A percentile compares a stretch with the other conserved stretches of the same genome.
phyloP scores from a whole-genome alignment of 2,888 invertebrate genomes.

The Drosophila monieri region DNA sequence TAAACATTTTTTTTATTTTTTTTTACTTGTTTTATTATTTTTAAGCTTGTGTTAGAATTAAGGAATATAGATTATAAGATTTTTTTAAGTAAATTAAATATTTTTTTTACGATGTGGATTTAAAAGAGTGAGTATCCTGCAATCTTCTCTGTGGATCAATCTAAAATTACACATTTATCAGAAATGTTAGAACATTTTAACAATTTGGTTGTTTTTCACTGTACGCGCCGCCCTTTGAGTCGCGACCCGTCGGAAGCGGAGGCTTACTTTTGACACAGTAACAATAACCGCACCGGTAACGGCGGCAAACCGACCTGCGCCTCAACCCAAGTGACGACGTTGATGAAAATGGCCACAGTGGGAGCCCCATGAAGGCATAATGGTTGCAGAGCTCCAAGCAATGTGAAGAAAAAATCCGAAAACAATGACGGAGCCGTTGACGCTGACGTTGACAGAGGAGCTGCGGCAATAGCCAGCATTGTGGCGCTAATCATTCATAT shows the following conservation, averaged over 20 bases:
- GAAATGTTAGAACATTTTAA: not conserved
- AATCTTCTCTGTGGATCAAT: no score
- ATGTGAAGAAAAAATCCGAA: conserved; percentile 2
- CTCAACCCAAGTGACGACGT: conserved; percentile 52
- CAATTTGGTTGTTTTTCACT: conserved; percentile 23
- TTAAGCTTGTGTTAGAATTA: no score
- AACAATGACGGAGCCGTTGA: conserved; percentile 8
- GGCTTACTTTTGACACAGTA: conserved; percentile 33
- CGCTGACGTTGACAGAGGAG: conserved; percentile 10
- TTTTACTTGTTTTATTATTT: no score
- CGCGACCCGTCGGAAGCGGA: conserved; percentile 53
- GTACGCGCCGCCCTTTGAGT: conserved; percentile 2
- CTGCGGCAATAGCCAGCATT: conserved; percentile 9
- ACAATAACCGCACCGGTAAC: conserved; percentile 32
- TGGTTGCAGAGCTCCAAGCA: conserved; percentile 2
- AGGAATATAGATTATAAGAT: no score
- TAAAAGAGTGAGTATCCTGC: no score
- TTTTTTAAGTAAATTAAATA: no score
- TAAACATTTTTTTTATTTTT: no score
- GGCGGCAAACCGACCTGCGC: conserved; percentile 5
- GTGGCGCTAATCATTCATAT: conserved; percentile 45
- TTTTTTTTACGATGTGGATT: no score
- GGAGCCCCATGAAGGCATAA: conserved; percentile 23
- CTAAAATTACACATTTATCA: not conserved
- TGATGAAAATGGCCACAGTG: conserved; percentile 55